Percentiles rank a stretch among this genome's conserved stretches.
Conservation (phyloP, 2,888 invertebrate genomes). For the Brachypterus glaber region DNA sequence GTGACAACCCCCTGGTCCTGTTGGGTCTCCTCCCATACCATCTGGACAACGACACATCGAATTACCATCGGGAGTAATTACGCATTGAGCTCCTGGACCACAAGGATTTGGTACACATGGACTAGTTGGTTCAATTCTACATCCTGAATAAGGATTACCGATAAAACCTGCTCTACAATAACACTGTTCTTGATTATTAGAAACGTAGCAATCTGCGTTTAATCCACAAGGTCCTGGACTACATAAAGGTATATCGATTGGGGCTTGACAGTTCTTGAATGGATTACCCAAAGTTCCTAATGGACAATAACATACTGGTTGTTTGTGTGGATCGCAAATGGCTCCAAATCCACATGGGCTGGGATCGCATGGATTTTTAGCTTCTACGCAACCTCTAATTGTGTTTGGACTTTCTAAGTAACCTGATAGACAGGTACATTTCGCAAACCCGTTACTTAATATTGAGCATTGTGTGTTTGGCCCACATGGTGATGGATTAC, state of each 20-base stretch:
- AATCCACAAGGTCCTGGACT: constrained; percentile 74
- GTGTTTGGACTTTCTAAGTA: constrained; percentile 82
- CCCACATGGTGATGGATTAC: constrained; percentile 78
- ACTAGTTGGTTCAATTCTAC: constrained; percentile 55
- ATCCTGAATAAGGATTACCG: constrained; percentile 75
- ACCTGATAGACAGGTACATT: constrained; percentile 77
- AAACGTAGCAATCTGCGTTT: constrained; percentile 77
- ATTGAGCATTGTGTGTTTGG: constrained; percentile 79
- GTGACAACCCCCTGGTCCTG: constrained; percentile 59
- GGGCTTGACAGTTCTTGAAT: constrained; percentile 61
- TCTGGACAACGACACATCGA: constrained; percentile 64
- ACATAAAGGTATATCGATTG: constrained; percentile 55
- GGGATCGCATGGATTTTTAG: constrained; percentile 71
- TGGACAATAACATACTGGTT: constrained; percentile 80
- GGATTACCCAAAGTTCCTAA: constrained; percentile 74
- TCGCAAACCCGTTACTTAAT: constrained; percentile 69
- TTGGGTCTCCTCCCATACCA: constrained; percentile 69
- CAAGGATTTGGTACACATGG: constrained; percentile 75
- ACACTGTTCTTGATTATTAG: constrained; percentile 73
- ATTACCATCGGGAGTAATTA: constrained; percentile 56
- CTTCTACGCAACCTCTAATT: constrained; percentile 72
- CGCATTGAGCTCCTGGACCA: constrained; percentile 67
- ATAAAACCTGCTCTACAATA: constrained; percentile 66
- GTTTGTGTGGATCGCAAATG: constrained; percentile 66
- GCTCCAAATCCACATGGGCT: constrained; percentile 73